phyloP scores from a whole-genome alignment of 2,888 invertebrate species.

The Penaeus monodon region DNA sequence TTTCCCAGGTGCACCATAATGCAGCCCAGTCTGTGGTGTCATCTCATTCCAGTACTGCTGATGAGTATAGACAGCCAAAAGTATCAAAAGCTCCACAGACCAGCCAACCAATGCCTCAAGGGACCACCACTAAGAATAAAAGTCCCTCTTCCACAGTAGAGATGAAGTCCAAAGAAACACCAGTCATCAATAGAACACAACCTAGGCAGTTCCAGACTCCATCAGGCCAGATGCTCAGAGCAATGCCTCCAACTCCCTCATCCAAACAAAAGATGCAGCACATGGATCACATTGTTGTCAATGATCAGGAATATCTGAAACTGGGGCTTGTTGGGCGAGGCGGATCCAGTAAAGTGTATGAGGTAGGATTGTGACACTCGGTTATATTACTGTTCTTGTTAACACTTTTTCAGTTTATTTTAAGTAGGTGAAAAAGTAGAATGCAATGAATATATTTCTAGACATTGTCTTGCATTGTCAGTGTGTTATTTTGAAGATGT shows the following conservation, averaged over 20 bases:
- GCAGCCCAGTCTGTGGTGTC: too few relatives aligned
- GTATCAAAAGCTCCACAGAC: too few relatives aligned
- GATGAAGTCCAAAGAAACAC: neutral
- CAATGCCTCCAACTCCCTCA: conserved; percentile 10
- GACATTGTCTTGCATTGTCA: too few relatives aligned
- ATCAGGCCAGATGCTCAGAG: neutral
- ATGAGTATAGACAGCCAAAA: too few relatives aligned
- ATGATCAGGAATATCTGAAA: conserved; percentile 80
- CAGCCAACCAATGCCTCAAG: too few relatives aligned
- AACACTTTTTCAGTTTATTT: too few relatives aligned
- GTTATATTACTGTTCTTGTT: too few relatives aligned
- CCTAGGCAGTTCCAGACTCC: neutral
- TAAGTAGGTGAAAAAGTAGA: too few relatives aligned
- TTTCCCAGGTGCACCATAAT: too few relatives aligned
- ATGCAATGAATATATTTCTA: too few relatives aligned
- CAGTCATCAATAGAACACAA: neutral
- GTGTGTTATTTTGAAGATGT: too few relatives aligned
- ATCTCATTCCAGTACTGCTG: too few relatives aligned
- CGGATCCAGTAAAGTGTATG: conserved; percentile 88
- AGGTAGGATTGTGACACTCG: conserved; percentile 66
- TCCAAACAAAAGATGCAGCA: neutral
- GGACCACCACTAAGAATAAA: neutral
- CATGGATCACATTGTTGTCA: conserved; percentile 73
- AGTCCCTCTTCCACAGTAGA: neutral
- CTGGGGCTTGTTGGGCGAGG: conserved; percentile 85